Percentiles rank a stretch among this genome's conserved stretches.
phyloP scores from a whole-genome alignment of 2,113 vertebrate species.

The Syngnathus typhle region DNA sequence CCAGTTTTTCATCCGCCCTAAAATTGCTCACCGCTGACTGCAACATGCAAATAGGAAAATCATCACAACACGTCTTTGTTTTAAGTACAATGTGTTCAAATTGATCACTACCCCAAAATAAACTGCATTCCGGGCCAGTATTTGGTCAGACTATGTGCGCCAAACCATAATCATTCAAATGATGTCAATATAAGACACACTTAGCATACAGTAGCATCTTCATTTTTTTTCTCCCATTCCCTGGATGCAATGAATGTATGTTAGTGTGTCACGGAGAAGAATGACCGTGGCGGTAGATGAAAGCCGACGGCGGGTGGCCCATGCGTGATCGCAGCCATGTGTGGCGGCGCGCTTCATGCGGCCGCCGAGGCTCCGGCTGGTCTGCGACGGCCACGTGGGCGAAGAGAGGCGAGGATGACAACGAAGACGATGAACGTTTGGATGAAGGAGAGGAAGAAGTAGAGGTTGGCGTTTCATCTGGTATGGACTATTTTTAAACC shows the following conservation, averaged over 20 bases:
- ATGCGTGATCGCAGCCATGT: slow-evolving; percentile 58
- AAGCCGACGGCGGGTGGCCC: background rate
- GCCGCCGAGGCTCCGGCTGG: slow-evolving; percentile 63
- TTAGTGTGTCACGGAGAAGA: slow-evolving; percentile 16
- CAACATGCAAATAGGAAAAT: slow-evolving; percentile 28
- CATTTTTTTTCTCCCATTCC: background rate
- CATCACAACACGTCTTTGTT: background rate
- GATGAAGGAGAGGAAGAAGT: background rate
- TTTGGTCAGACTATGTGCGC: background rate
- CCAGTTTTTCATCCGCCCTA: slow-evolving; percentile 43
- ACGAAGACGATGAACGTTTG: background rate
- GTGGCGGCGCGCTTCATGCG: slow-evolving; percentile 56
- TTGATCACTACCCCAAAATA: background rate
- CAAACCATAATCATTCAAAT: background rate
- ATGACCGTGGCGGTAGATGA: slow-evolving; percentile 15
- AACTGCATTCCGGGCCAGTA: background rate
- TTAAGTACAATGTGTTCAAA: no score
- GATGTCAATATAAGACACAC: background rate
- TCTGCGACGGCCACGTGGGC: slow-evolving; percentile 49
- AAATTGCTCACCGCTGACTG: slow-evolving; percentile 34
- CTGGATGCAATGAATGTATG: slow-evolving; percentile 1
- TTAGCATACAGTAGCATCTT: background rate
- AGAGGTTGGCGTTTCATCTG: slow-evolving; percentile 1
- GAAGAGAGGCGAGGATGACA: slow-evolving; percentile 31
- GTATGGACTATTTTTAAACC: background rate